These are phyloP conservation scores for Blera fallax DNA, from an alignment of 2,888 invertebrate species.

Conservation along the genomic window DNA sequence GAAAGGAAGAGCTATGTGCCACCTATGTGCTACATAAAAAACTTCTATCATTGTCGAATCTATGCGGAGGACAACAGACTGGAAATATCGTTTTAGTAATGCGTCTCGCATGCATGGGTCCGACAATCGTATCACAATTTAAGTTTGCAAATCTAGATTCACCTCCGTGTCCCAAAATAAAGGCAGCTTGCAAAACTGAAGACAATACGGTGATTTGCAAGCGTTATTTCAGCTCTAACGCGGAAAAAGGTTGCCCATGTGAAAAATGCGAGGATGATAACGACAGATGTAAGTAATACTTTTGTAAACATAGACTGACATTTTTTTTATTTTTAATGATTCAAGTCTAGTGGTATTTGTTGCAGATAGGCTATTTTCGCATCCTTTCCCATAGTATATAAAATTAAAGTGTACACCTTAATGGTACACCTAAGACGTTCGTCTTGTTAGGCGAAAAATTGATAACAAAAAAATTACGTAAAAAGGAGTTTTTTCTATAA, in stretches of 20 bases:
- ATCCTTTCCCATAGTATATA: too few relatives aligned
- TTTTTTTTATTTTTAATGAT: too few relatives aligned
- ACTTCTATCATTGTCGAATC: slow-evolving; percentile 78
- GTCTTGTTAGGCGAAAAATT: too few relatives aligned
- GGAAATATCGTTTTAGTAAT: slow-evolving; percentile 80
- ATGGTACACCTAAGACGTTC: too few relatives aligned
- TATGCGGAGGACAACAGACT: slow-evolving; percentile 77
- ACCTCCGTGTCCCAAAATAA: neutral
- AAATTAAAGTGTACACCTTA: too few relatives aligned
- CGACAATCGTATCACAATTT: slow-evolving; percentile 78
- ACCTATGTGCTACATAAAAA: slow-evolving; percentile 78
- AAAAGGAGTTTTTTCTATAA: too few relatives aligned
- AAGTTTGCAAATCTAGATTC: slow-evolving; percentile 72
- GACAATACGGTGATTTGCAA: slow-evolving; percentile 71
- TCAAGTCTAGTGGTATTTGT: too few relatives aligned
- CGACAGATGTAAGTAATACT: slow-evolving; percentile 76
- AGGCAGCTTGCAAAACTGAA: slow-evolving; percentile 67
- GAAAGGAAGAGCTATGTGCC: slow-evolving; percentile 78
- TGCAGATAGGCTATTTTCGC: too few relatives aligned
- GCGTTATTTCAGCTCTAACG: slow-evolving; percentile 78
- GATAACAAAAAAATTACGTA: too few relatives aligned
- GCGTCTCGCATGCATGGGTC: slow-evolving; percentile 80
- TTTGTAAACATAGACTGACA: neutral
- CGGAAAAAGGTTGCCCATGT: slow-evolving; percentile 77
- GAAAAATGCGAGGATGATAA: slow-evolving; percentile 78